These are phyloP conservation scores for Manis crassicaudata DNA, from an alignment of 2,797 vertebrate species.

Conservation along the genomic window DNA sequence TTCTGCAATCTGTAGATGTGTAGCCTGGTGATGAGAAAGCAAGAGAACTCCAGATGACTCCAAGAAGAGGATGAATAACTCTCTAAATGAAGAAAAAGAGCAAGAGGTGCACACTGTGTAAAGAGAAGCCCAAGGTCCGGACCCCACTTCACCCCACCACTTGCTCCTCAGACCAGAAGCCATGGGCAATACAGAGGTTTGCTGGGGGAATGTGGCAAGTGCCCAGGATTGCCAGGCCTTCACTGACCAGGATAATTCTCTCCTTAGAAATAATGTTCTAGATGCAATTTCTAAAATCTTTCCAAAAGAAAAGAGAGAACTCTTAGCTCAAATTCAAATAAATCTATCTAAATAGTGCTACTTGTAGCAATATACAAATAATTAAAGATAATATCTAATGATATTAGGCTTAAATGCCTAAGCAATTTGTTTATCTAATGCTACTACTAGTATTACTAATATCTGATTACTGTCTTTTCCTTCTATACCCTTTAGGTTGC, in stretches of 20 bases:
- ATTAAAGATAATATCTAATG: neutral
- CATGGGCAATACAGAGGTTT: neutral
- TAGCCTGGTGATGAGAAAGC: neutral
- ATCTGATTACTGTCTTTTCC: neutral
- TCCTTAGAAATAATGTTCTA: neutral
- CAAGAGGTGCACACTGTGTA: neutral
- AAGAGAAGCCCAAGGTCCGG: neutral
- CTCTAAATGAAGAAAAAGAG: neutral
- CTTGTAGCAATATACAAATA: neutral
- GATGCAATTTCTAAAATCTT: neutral
- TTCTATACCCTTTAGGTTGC: neutral
- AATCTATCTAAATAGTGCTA: neutral
- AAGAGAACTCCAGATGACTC: neutral
- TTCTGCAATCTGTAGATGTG: neutral
- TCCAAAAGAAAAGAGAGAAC: neutral
- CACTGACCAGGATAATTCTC: neutral
- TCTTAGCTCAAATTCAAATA: neutral
- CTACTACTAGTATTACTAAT: neutral
- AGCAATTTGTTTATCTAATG: neutral
- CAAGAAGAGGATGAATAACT: neutral
- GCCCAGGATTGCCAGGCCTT: no score
- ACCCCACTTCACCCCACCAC: neutral
- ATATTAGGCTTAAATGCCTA: neutral
- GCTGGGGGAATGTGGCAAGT: neutral
- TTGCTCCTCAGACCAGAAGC: neutral